Evolutionary conservation across 2,888 invertebrate genomes (phyloP), one percentile per base, ranked within the genome.

Genomic region (Arge pagana): DNA sequence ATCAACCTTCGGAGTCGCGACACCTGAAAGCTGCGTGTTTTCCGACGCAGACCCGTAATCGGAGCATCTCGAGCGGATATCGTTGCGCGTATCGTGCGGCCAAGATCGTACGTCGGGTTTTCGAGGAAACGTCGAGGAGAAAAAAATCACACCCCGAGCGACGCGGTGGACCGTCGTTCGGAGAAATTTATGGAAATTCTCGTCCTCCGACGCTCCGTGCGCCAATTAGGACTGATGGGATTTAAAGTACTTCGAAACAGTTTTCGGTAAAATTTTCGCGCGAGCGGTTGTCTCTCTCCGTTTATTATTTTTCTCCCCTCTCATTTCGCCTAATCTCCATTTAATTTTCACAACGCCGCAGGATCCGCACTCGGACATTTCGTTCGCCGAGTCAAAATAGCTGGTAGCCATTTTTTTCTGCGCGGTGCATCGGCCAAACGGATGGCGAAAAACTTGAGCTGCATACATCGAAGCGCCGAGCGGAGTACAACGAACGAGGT

Each of bases 151-250:
- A 23, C 45, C 23, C 15, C 35, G 10, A 10, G 13, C 11, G n/a
- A n/a, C 8, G 23, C 6, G 19, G 8, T 15, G n/a, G 31, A 11
- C 2, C 13, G 13, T 13, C 21, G 8, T 35, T 23, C 16, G 30
- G 19, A 23, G 24, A 33, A 26, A 10, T 45, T 16, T n/a, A 45
- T 45, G 33, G 15, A 23, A 23, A 35, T 33, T 19, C 31, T 45
- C 18, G 45, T 33, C 30, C 45, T 45, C n/a, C 35, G 33, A 33
- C n/a, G n/a, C n/a, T 31, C 6, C 13, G 18, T 6, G 16, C 11
- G 24, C 45, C 45, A 45, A 45, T 45, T 45, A 45, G 13, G 35
- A 15, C 21, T 45, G 33, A 45, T 45, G 45, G 15, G 33, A 23
- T 45, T 45, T 45, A 33, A 45, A 45, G 33, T 33, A 45, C 45